These are phyloP conservation scores for Gasterosteus nipponicus DNA, from an alignment of 2,113 vertebrate genomes.

Conservation along the genomic window DNA sequence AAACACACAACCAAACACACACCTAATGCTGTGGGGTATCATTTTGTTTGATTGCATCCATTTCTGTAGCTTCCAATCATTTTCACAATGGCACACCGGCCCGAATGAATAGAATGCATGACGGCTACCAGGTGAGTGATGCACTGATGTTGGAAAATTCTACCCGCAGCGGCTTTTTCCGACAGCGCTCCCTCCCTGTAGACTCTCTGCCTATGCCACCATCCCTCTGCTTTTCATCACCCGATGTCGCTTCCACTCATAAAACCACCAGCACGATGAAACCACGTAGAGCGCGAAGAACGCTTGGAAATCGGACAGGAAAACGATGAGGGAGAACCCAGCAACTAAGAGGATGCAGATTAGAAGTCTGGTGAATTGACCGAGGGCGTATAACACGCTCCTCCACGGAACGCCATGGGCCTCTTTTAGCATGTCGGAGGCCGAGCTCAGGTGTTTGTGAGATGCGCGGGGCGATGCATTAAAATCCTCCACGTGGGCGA, in stretches of 20 bases:
- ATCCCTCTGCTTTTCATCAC: conserved; percentile 74
- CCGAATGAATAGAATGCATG: not conserved
- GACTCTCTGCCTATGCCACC: conserved; percentile 25
- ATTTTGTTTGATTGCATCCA: not conserved
- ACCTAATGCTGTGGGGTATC: not conserved
- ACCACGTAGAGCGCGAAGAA: conserved; percentile 88
- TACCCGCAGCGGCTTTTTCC: not conserved
- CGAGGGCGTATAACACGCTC: conserved; percentile 72
- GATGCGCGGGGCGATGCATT: conserved; percentile 19
- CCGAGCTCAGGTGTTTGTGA: conserved; percentile 10
- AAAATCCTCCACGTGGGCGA: conserved; percentile 7
- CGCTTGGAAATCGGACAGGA: conserved; percentile 87
- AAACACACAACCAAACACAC: conserved; percentile 11
- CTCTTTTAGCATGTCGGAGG: conserved; percentile 53
- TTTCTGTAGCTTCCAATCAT: not conserved
- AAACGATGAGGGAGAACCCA: conserved; percentile 85
- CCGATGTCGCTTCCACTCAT: conserved; percentile 76
- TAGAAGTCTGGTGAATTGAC: conserved; percentile 80
- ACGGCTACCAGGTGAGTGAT: not conserved
- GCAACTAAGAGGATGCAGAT: conserved; percentile 83
- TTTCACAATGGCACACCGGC: not conserved
- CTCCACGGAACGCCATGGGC: conserved; percentile 59
- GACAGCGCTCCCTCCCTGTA: not conserved
- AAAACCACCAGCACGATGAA: conserved; percentile 88
- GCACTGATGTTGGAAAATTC: conserved; percentile 3